These are phyloP conservation scores for Cryptosula pallasiana DNA, from an alignment of 2,888 invertebrate species.

Conservation along the genomic window DNA sequence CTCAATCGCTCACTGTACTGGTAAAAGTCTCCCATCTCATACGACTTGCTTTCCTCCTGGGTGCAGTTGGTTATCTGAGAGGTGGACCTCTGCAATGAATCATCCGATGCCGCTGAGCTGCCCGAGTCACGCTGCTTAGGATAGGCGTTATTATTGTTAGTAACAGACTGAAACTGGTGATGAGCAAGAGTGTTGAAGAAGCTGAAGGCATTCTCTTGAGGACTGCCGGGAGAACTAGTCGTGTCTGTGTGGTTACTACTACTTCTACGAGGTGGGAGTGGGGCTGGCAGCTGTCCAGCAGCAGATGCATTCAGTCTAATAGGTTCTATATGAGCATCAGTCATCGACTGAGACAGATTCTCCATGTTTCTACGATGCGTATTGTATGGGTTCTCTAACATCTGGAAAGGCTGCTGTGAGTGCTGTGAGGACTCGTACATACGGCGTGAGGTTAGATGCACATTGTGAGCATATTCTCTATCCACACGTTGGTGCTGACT, in stretches of 20 bases:
- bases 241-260: not conserved
- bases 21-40: slow-evolving; percentile 96
- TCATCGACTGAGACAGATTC: not conserved
- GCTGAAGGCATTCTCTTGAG: slow-evolving; percentile 8
- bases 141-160: slow-evolving; percentile 2
- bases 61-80: slow-evolving; percentile 58
- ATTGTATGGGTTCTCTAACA: slow-evolving; percentile 21
- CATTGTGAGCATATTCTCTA: slow-evolving; percentile 17
- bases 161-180: slow-evolving; percentile 27
- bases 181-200: slow-evolving; percentile 26
- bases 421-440: slow-evolving; percentile 4
- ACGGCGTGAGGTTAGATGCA: not conserved
- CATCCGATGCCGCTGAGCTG: not conserved
- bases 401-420: slow-evolving; percentile 1
- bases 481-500: not conserved
- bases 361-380: slow-evolving; percentile 5
- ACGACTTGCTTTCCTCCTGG: slow-evolving; percentile 84
- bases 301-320: not conserved
- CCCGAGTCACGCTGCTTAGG: not conserved
- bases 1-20: slow-evolving; percentile 93
- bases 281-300: not conserved
- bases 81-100: not conserved
- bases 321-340: not conserved
- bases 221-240: not conserved
- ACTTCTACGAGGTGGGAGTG: not conserved